phyloP scores from a whole-genome alignment of 2,113 vertebrate genomes.

The Pteronura brasiliensis region DNA sequence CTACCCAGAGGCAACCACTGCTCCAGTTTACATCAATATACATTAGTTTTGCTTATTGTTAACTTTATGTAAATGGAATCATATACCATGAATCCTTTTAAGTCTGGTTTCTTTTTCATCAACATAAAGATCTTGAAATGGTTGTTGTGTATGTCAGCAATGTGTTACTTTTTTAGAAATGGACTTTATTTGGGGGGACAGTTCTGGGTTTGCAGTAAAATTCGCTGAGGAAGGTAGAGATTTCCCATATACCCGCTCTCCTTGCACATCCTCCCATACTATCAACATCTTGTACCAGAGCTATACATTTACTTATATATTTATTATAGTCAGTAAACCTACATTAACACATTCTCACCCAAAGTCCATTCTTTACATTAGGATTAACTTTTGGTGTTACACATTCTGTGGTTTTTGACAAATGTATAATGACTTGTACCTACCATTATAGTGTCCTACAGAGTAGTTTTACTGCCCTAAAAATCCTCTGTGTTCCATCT shows the following conservation, averaged over 20 bases:
- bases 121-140: background rate
- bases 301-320: background rate
- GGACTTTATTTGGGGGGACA: background rate
- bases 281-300: too few species aligned
- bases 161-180: background rate
- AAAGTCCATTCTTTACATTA: background rate
- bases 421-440: background rate
- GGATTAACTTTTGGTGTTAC: background rate
- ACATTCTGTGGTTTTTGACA: background rate
- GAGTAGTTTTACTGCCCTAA: background rate
- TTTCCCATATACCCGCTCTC: too few species aligned
- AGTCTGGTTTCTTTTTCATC: background rate
- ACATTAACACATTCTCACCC: background rate
- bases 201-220: background rate
- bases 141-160: background rate
- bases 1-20: too few species aligned
- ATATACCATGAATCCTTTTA: background rate
- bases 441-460: background rate
- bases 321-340: background rate
- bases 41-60: too few species aligned
- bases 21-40: too few species aligned
- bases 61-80: too few species aligned
- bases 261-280: background rate
- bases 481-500: background rate
- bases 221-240: background rate